A percentile compares a stretch with the other conserved stretches of the same genome.
Evolutionary conservation across 2,113 vertebrate species (phyloP).

Genomic region (Hipposideros armiger): DNA sequence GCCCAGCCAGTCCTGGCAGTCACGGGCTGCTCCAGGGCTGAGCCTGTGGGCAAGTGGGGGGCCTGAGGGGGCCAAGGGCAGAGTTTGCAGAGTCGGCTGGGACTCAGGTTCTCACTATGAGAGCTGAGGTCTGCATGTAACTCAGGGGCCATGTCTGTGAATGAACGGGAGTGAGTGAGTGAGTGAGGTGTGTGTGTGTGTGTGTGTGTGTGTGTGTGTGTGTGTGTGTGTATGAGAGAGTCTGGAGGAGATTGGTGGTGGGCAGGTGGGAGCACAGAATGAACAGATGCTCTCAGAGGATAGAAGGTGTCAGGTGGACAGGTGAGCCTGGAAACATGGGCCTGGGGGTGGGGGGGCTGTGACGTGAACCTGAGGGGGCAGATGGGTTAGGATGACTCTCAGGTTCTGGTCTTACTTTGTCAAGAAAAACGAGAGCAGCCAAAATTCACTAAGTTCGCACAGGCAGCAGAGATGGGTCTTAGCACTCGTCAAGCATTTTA

Average conservation of each 20-base stretch:
- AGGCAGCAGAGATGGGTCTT: accelerated
- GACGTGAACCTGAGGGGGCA: accelerated
- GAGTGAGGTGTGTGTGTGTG: not conserved
- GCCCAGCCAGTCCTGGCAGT: not conserved
- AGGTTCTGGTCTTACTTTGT: not conserved
- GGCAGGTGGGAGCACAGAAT: not conserved
- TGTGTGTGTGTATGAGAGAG: not conserved
- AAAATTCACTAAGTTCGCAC: accelerated
- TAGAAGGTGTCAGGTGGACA: accelerated
- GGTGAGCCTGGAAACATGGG: not conserved
- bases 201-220: not conserved
- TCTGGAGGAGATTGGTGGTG: not conserved
- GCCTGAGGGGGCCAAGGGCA: accelerated
- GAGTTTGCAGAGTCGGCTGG: not conserved
- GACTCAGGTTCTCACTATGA: not conserved
- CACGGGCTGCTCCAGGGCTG: not conserved
- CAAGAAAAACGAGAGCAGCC: not conserved
- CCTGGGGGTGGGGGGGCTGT: not conserved
- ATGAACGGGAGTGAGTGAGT: not conserved
- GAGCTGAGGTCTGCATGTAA: not conserved
- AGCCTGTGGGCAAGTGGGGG: not conserved
- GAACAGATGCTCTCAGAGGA: not conserved
- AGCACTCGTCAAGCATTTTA: too few species aligned
- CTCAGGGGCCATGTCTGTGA: not conserved
- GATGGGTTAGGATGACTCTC: accelerated